Percentiles rank a stretch among this genome's conserved stretches.
phyloP scores from a whole-genome alignment of 2,113 vertebrate genomes.

The Hepsetus odoe region DNA sequence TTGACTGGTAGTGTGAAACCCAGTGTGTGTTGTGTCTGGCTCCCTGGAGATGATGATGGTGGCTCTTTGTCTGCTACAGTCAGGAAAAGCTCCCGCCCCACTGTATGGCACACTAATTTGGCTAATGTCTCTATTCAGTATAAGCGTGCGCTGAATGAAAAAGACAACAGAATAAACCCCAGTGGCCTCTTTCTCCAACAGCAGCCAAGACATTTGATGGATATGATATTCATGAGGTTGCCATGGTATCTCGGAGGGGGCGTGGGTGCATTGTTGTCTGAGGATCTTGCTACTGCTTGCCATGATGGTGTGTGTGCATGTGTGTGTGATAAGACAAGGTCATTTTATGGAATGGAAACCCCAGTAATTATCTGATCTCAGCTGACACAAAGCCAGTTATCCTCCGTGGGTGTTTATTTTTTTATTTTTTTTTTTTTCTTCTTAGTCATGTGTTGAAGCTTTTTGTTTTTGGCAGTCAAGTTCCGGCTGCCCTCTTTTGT shows the following conservation, averaged over 20 bases:
- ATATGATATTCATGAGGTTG: constrained; percentile 51
- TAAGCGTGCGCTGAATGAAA: constrained; percentile 25
- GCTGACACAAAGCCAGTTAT: not conserved
- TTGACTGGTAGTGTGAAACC: not conserved
- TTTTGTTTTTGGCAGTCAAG: too few relatives aligned
- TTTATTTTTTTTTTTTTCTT: not conserved
- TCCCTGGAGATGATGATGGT: constrained; percentile 19
- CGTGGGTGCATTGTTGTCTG: constrained; percentile 45
- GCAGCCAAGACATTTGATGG: constrained; percentile 55
- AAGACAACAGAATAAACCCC: constrained; percentile 42
- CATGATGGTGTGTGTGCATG: constrained; percentile 8
- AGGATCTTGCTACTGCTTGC: constrained; percentile 32
- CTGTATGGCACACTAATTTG: constrained; percentile 35
- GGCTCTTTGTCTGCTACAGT: constrained; percentile 43
- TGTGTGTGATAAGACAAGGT: constrained; percentile 19
- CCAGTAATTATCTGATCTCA: not conserved
- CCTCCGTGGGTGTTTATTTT: not conserved
- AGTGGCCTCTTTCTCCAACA: constrained; percentile 49
- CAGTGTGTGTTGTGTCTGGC: constrained; percentile 39
- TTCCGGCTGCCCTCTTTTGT: too few relatives aligned
- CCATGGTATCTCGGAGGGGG: constrained; percentile 47
- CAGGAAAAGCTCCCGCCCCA: constrained; percentile 9
- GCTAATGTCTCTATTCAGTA: constrained; percentile 33
- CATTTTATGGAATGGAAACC: not conserved
- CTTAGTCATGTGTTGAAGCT: not conserved